Evolutionary conservation across 2,888 invertebrate genomes (phyloP).

Genomic region (Cantharis rustica): DNA sequence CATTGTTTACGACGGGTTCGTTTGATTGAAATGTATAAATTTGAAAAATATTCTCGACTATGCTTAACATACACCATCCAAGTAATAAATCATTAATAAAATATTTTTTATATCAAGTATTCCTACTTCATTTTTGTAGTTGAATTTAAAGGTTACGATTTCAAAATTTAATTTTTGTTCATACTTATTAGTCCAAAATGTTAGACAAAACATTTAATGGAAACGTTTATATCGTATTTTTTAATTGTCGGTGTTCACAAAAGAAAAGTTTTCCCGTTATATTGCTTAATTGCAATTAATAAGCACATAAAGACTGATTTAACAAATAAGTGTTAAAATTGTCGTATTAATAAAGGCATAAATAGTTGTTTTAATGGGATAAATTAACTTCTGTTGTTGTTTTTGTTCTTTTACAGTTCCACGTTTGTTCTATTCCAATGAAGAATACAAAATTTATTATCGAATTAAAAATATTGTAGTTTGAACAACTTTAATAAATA

Average conservation of each 20-base stretch:
- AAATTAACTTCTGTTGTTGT: neutral
- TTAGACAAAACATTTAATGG: neutral
- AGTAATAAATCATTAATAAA: slow-evolving; percentile 47
- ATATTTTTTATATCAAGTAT: neutral
- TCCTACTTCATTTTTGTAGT: neutral
- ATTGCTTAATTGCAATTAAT: neutral
- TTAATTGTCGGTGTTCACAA: slow-evolving; percentile 13
- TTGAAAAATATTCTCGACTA: slow-evolving; percentile 45
- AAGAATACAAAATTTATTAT: neutral
- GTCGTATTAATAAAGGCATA: neutral
- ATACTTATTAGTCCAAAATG: neutral
- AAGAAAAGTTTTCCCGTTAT: slow-evolving; percentile 17
- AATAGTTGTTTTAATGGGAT: neutral
- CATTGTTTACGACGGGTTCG: slow-evolving; percentile 53
- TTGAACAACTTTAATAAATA: neutral
- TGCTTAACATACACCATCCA: slow-evolving; percentile 41
- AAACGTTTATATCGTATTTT: neutral
- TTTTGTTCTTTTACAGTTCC: neutral
- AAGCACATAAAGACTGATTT: neutral
- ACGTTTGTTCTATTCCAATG: neutral
- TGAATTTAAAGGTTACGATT: neutral
- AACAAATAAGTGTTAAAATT: slow-evolving; percentile 4
- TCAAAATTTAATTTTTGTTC: neutral
- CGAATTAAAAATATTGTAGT: neutral
- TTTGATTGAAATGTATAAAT: slow-evolving; percentile 55